phyloP scores from a whole-genome alignment of 2,888 invertebrate species.

The Papilio gigon region DNA sequence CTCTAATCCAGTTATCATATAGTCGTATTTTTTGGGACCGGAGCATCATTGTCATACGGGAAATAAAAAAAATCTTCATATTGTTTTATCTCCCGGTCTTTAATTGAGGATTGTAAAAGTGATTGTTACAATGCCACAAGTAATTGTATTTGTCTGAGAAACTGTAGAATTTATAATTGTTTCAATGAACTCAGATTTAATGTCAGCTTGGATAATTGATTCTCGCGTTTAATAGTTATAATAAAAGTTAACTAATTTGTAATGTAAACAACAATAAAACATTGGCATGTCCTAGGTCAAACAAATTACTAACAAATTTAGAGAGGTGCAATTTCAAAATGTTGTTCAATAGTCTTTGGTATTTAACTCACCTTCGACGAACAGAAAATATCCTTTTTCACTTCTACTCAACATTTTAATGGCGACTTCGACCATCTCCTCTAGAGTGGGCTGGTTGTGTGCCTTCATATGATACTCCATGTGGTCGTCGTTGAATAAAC shows the following conservation, averaged over 20 bases:
- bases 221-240: background rate
- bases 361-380: constrained; percentile 83
- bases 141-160: constrained; percentile 3
- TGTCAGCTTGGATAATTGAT: background rate
- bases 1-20: too few relatives aligned
- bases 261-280: background rate
- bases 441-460: constrained; percentile 84
- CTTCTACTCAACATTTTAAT: constrained; percentile 85
- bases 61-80: too few relatives aligned
- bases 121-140: constrained; percentile 12
- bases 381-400: constrained; percentile 87
- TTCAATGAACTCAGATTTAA: constrained; percentile 12
- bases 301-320: background rate
- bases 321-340: too few relatives aligned
- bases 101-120: background rate
- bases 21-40: too few relatives aligned
- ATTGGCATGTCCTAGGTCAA: background rate
- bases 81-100: too few relatives aligned
- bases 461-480: constrained; percentile 88
- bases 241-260: background rate
- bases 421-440: constrained; percentile 89
- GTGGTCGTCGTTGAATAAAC: constrained; percentile 86
- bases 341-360: background rate
- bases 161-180: constrained; percentile 4
- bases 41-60: too few relatives aligned